Evolutionary conservation across 2,888 invertebrate species (phyloP), one percentile per base, ranked within the genome.

Genomic region (Bombyx huttoni): DNA sequence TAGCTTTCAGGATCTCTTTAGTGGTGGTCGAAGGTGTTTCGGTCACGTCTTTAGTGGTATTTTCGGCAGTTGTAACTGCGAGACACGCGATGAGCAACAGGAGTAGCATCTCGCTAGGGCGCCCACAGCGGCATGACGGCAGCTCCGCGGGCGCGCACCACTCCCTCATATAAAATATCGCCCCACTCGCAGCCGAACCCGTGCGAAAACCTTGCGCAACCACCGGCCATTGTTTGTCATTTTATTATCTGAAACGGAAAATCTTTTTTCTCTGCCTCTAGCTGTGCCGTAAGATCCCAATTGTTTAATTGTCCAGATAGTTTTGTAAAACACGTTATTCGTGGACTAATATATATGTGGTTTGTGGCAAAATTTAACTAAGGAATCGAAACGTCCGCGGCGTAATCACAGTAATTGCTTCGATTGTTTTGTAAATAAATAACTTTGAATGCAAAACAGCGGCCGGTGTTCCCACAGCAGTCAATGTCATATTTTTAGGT

Each of bases 241-340:
- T 83, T 79, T 75, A 86, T 84, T 88, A 86, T 87, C 88, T 87
- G 81, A 85, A 81, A 86, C 84, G 86, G 87, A 85, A 87, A 87
- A 88, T 88, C 88, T 87, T 86, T 86, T 82, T 87, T 86, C 81
- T 79, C 69, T 67, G 62, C 75, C 71, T 69, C 70, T 72, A 74
- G 77, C 72, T 70, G 65, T 77, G 78, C 73, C 62, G 78, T 81
- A 78, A 77, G 80, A 73, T 78, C 78, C 74, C 81, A 74, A 88
- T 88, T 87, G 85, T 87, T 81, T 84, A 85, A 84, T 84, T 85
- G 77, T 80, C 77, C 76, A 64, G 70, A 73, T 65, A 67, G 69
- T 77, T 74, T 70, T 73, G 70, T 70, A 70, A 76, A 75, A 65
- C 63, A 66, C 70, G 69, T 65, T 61, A 68, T 64, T 64, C 66